Evolutionary conservation across 23 tunicate genomes (phyloP).

Genomic region (Aplidium turbinatum): DNA sequence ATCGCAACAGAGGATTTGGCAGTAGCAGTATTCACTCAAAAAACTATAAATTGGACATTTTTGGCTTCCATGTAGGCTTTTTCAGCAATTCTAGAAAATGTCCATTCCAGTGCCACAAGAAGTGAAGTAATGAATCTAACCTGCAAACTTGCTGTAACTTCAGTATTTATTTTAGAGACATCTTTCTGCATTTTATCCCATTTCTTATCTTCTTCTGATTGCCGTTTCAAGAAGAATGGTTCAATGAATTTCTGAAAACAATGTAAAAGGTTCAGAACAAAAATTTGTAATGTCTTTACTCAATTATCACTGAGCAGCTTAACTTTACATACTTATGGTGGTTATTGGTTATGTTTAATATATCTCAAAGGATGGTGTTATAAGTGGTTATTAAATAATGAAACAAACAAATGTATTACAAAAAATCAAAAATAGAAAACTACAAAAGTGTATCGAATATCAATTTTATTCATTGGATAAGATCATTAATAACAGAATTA

Average conservation of each 20-base stretch:
- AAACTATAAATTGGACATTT: too few relatives aligned
- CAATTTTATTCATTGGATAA: too few relatives aligned
- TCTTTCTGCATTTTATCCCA: constrained; percentile 37
- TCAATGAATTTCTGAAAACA: constrained; percentile 47
- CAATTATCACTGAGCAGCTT: not conserved
- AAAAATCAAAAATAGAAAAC: constrained; percentile 3
- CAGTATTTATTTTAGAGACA: constrained; percentile 23
- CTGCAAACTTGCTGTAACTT: constrained; percentile 19
- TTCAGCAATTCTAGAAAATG: too few relatives aligned
- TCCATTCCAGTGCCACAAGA: not conserved
- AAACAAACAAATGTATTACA: not conserved
- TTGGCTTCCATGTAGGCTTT: too few relatives aligned
- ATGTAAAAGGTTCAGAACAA: not conserved
- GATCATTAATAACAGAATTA: too few relatives aligned
- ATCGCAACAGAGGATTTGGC: too few relatives aligned
- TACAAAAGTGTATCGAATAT: too few relatives aligned
- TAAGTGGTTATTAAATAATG: not conserved
- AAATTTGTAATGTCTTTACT: not conserved
- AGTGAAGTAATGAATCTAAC: not conserved
- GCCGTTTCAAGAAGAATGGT: constrained; percentile 28
- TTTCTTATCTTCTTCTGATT: constrained; percentile 31
- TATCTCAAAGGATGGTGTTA: too few relatives aligned
- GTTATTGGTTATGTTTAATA: too few relatives aligned
- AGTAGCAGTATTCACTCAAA: too few relatives aligned
- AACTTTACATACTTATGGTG: not conserved